Base-by-base conservation (phyloP, 2,797 vertebrate genomes). In the Tauraco hartlaubi region DNA sequence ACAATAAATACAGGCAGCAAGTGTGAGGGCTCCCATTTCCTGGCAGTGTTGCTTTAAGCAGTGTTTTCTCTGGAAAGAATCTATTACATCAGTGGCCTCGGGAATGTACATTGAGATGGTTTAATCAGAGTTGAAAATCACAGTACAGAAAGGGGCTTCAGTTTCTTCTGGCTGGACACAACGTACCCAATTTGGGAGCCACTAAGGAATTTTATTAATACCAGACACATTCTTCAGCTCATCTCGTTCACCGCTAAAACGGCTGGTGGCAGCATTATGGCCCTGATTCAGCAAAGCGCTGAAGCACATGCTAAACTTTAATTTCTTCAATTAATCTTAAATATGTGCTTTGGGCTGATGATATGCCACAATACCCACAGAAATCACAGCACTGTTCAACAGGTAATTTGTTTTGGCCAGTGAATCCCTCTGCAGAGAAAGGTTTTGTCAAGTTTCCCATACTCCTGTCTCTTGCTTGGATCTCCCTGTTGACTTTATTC, bases 141-240 rank as follows among this genome's bases (percentile, higher is more conserved):
- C 71, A 90, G 76, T 21, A 92, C 67, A 97, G 91, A 97, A 97
- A 96, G 86, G 91, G 68, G 79, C 90, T 96, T 97, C 91, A 96
- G 96, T 97, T 97, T 94, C 79, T 89, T 85, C 69, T 94, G 81
- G 82, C 88, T 78, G 92, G 67, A 97, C 94, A 92, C 12, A 22
- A 58, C 0, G 52, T 92, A 61, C 88, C 69, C 74, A 43, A 1
- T 67, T 62, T 72, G 72, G 84, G 77, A 93, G 43, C 21, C 6
- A 14, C 69, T 87, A 23, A 61, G 68, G 85, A 94, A 95, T 86
- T 72, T 63, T 59, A 78, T 55, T 43, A 79, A 33, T 69, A 28
- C 31, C 67, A 77, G 56, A 80, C 69, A 43, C 11, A 31, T 75
- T 14, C 68, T 67, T 85, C 12, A 84, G 61, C 73, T 74, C 46